Conservation (phyloP, 2,113 vertebrate genomes). For the Octodon degus region DNA sequence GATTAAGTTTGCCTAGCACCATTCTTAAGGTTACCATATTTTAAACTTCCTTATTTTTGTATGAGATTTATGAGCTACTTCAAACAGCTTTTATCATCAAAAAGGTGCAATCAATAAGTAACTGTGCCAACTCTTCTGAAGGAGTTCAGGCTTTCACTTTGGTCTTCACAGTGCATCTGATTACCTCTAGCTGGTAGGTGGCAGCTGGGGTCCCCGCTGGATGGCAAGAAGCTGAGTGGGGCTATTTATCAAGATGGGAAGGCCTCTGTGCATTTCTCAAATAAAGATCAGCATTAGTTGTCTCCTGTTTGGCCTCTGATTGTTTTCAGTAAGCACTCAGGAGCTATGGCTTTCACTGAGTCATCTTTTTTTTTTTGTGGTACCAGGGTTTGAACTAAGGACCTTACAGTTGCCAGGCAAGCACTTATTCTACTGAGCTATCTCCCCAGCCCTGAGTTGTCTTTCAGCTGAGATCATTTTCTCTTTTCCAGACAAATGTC, state of each 20-base stretch:
- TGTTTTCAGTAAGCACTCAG: conserved; percentile 41
- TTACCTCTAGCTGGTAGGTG: neutral
- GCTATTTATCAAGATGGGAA: neutral
- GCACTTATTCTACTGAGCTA: no score
- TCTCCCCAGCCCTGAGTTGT: neutral
- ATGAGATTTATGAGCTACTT: conserved; percentile 45
- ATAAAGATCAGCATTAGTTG: neutral
- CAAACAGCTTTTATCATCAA: conserved; percentile 51
- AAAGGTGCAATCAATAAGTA: conserved; percentile 47
- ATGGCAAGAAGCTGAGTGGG: neutral
- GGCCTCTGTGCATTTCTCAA: neutral
- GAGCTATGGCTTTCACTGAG: neutral
- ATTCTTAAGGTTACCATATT: neutral
- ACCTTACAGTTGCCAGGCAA: no score
- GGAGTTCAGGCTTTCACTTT: conserved; percentile 40
- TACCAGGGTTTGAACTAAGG: no score
- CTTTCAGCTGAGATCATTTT: conserved; percentile 32
- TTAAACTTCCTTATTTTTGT: neutral
- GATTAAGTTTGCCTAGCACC: neutral
- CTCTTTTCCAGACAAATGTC: neutral
- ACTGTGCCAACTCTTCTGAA: conserved; percentile 42
- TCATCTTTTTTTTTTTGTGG: neutral
- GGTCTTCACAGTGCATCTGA: neutral
- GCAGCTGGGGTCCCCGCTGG: neutral
- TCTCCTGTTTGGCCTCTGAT: neutral